Evolutionary conservation across 2,113 vertebrate species (phyloP), one percentile per base, ranked within the genome.

Genomic region (Clinocottus analis): DNA sequence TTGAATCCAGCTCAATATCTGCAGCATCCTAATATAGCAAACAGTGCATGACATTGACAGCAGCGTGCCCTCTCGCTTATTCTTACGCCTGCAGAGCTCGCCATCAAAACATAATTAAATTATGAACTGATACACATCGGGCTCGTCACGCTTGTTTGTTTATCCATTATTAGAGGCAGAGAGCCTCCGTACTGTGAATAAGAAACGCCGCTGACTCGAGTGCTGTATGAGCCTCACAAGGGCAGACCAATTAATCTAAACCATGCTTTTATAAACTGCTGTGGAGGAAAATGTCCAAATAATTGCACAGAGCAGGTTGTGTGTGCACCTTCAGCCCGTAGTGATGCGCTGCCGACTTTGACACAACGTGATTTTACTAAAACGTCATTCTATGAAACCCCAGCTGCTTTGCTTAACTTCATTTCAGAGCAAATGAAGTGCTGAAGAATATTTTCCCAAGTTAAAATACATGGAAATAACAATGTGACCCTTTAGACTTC

Each of bases 41-140:
- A 64, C 60, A 41, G 45, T 81, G 41, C 77, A n/a, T 73, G 74
- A 78, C 75, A 75, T 29, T 71, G 66, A 86, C 68, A 75, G 58
- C 45, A 31, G 51, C 29, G 73, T 56, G 77, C 72, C 59, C 74
- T 68, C 60, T 83, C 77, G 60, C 68, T 86, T 87, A 80, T 85
- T 90, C 74, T 86, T 67, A 79, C 23, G 75, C 77, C 79, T 59
- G 71, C 82, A 72, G 70, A 77, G 76, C 75, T 85, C 35, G 51
- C 43, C 81, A 85, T 89, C 85, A 90, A 84, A 86, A 88, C 79
- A 78, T 89, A 86, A 92, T 93, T 91, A 80, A 90, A 87, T 92
- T 79, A 90, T 83, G 43, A 89, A 82, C 16, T 79, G 77, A 92
- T 83, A 90, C 65, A 87, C 80, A 86, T 71, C 53, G 23, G 19